These are phyloP conservation scores for Apodemus sylvaticus DNA, from an alignment of 2,113 vertebrate genomes.

Conservation along the genomic window DNA sequence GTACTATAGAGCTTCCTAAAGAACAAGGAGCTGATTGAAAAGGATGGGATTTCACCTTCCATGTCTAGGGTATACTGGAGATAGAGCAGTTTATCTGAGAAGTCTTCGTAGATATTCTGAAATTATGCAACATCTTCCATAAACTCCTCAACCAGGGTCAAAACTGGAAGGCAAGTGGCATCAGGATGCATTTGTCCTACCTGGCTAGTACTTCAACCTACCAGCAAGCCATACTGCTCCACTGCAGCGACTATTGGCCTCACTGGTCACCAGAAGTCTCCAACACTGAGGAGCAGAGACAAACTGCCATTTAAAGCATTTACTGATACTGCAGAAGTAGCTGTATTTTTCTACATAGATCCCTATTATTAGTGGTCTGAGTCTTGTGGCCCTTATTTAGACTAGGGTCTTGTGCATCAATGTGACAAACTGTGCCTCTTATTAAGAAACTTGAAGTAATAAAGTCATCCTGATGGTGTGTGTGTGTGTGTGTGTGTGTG, in stretches of 20 bases:
- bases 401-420: neutral
- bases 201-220: neutral
- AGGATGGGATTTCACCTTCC: neutral
- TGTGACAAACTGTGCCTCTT: neutral
- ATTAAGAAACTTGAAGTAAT: neutral
- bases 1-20: neutral
- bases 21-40: neutral
- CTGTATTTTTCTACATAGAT: too few relatives aligned
- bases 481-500: too few relatives aligned
- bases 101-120: neutral
- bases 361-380: too few relatives aligned
- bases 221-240: neutral
- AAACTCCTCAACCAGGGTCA: neutral
- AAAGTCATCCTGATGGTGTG: neutral
- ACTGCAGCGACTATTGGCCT: neutral
- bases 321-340: too few relatives aligned
- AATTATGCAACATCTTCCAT: neutral
- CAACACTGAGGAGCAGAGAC: neutral
- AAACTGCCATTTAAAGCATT: neutral
- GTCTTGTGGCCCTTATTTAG: neutral
- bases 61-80: neutral
- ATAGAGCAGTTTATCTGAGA: neutral
- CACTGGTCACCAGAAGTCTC: neutral
- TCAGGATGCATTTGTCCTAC: neutral
- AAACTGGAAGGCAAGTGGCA: neutral